phyloP scores from a whole-genome alignment of 2,888 invertebrate species.

The Lucinisca nassula region DNA sequence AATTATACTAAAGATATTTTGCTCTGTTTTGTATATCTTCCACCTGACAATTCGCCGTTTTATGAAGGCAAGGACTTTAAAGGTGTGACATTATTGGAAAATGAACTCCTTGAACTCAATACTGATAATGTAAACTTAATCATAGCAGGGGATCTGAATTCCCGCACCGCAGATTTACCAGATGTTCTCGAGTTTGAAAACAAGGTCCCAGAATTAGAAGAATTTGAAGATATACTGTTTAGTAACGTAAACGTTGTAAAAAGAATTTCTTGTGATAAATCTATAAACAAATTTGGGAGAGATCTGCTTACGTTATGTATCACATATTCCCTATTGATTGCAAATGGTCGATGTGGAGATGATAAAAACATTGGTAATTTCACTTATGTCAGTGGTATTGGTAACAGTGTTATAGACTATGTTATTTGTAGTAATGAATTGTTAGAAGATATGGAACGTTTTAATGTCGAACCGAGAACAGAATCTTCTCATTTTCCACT shows the following conservation, averaged over 20 bases:
- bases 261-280: not conserved
- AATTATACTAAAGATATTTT: not conserved
- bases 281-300: not conserved
- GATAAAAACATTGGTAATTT: not conserved
- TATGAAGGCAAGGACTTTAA: not conserved
- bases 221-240: not conserved
- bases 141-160: not conserved
- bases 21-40: not conserved
- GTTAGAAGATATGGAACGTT: not conserved
- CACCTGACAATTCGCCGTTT: not conserved
- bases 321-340: not conserved
- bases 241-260: not conserved
- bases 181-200: not conserved
- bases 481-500: not conserved
- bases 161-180: not conserved
- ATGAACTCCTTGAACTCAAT: not conserved
- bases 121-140: not conserved
- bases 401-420: not conserved
- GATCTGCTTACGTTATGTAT: not conserved
- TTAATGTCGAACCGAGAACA: not conserved
- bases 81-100: not conserved
- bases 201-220: not conserved
- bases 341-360: not conserved
- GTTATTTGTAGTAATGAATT: not conserved
- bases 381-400: not conserved